Base-by-base conservation (phyloP, 2,888 invertebrate genomes). In the Eristalis tenax region DNA sequence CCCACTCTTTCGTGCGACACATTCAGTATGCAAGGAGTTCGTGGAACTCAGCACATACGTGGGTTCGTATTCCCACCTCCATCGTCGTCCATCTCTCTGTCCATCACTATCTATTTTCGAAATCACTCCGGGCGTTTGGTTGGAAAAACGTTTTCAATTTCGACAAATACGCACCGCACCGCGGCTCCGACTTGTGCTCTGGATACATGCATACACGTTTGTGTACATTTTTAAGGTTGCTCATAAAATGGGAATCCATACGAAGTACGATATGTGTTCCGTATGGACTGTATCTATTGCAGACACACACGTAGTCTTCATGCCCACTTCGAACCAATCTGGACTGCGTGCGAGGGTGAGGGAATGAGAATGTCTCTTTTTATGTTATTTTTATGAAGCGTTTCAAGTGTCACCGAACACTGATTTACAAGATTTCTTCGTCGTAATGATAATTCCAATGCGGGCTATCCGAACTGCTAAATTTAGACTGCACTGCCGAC, bases 351-450 rank as follows among this genome's bases (percentile, higher is more conserved):
- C 22, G 64, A 35, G 22, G 18, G 64, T 61, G 40, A 15, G 50
- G 32, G 22, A 38, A 65, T 57, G 59, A 28, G 40, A 10, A 66
- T 68, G 8, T 28, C 26, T 68, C 28, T 71, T 43, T 73, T 73
- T 57, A 43, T 69, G 38, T 50, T 69, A 32, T 74, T 73, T 75
- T 77, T 40, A 74, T 50, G 40, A 76, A 76, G 43, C 69, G 69
- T 69, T 87, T 75, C 65, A 76, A 83, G 74, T 87, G 86, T 87
- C 86, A 83, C 86, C 82, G 63, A 78, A 79, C 57, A 75, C 83
- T 87, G 86, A 87, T 87, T 87, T 87, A 87, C 63, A 82, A 75
- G 83, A 83, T 87, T 87, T 75, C 75, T 79, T 83, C 50, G 1
- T 50, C 56, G 79, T 87, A 82, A 85, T 82, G 73, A 83, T 83